A percentile compares a stretch with the other conserved stretches of the same genome.
phyloP scores from a whole-genome alignment of 1,140 invertebrate species.

The Nixonia krombeini region DNA sequence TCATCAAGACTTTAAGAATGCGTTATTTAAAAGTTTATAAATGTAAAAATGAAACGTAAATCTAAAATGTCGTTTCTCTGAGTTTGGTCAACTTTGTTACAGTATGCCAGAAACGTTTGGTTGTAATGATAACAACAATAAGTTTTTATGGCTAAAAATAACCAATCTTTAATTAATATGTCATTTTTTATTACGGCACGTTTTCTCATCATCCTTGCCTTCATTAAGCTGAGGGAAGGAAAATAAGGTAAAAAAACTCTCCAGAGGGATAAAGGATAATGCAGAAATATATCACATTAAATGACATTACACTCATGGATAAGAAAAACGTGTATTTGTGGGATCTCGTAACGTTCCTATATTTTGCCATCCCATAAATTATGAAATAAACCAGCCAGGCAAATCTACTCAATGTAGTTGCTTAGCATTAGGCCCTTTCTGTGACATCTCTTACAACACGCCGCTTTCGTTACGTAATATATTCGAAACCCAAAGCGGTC shows the following conservation, averaged over 20 bases:
- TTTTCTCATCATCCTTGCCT: neutral
- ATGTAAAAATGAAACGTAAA: too few species aligned
- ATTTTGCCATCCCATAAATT: slow-evolving; percentile 4
- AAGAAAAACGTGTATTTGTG: neutral
- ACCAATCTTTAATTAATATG: neutral
- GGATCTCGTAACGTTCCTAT: neutral
- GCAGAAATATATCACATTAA: neutral
- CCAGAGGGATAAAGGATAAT: neutral
- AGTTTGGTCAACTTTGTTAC: too few species aligned
- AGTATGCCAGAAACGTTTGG: too few species aligned
- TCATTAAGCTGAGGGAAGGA: neutral
- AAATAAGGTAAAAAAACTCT: neutral
- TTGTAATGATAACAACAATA: too few species aligned
- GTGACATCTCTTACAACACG: neutral
- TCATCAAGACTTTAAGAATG: too few species aligned
- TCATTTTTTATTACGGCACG: neutral
- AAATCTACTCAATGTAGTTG: neutral
- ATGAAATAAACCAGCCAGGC: neutral
- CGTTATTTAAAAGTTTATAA: too few species aligned
- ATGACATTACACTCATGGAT: neutral
- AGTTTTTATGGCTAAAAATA: neutral
- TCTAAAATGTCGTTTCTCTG: too few species aligned
- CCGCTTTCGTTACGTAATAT: too few species aligned
- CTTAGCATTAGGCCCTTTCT: neutral
- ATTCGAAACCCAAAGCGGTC: too few species aligned